Base-by-base conservation (phyloP, 1,140 invertebrate genomes). In the Drosophila oshimai region DNA sequence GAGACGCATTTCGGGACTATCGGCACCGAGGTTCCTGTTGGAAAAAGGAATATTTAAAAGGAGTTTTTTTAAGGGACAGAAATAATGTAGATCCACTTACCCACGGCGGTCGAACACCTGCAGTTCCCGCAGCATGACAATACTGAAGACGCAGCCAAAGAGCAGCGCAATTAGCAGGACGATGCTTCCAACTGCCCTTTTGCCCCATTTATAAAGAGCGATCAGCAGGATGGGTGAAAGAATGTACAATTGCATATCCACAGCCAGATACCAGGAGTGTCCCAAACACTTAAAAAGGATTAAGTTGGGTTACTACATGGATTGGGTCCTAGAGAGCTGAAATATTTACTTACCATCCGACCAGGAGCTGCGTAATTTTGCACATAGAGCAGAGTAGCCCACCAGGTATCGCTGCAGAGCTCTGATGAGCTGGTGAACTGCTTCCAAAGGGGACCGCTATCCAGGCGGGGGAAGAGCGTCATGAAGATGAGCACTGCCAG, bases 191-290 rank as follows among this genome's bases (percentile, higher is more conserved):
- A 53, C 45, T 6, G 81, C 81, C 2, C 47, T 72, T 12, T 51
- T 65, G 6, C 92, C 91, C 93, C 93, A 95, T 45, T 92, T 93
- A 92, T 94, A 94, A n/a, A 95, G 89, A 2, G 93, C 92, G 80
- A 94, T 94, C 51, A 96, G 92, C 34, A 97, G 92, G 12, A 96
- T 90, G 0, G 96, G 95, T 9, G 95, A 94, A 3, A 97, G 84
- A 41, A 96, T 91, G 84, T 96, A 97, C 46, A 97, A 92, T 89
- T 97, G 96, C 70, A 96, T 96, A 83, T 98, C 96, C 44, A 96
- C 96, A 1, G 96, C 95, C 46, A 98, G 91, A 75, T 97, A 98
- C 97, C 97, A 98, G 0, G 96, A 94, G 92, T 96, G 96, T 34
- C 95, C 95, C 94, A 98, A 95, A 78, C 96, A 98, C 96, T 97